These are phyloP conservation scores for Vultur gryphus DNA, from an alignment of 2,797 vertebrate species.

Conservation along the genomic window DNA sequence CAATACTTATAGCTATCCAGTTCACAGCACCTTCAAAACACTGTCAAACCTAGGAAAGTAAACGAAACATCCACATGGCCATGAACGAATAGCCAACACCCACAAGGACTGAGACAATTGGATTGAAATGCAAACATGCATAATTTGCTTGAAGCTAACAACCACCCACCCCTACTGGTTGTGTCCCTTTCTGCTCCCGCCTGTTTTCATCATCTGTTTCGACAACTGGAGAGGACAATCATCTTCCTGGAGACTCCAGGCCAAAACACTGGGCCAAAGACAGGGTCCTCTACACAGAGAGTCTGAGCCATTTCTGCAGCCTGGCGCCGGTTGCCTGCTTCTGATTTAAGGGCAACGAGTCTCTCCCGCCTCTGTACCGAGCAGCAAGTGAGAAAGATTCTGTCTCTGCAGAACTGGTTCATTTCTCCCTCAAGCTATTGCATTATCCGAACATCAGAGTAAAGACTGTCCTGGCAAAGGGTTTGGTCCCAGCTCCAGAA, in stretches of 20 bases:
- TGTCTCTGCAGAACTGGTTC: neutral
- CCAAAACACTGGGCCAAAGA: neutral
- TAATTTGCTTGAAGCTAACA: neutral
- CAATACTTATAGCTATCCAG: neutral
- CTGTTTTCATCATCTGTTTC: neutral
- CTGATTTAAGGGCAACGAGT: neutral
- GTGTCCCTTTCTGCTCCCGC: neutral
- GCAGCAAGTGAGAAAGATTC: neutral
- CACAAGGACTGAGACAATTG: neutral
- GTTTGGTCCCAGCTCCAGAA: neutral
- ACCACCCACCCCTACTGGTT: fast-evolving
- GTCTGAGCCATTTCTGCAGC: neutral
- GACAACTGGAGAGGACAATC: neutral
- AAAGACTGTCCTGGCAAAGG: neutral
- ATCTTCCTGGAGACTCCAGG: neutral
- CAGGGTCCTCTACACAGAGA: fast-evolving
- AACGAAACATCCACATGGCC: fast-evolving
- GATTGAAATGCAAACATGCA: neutral
- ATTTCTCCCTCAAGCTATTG: neutral
- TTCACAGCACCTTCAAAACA: neutral
- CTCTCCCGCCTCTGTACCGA: neutral
- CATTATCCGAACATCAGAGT: neutral
- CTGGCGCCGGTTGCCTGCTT: neutral
- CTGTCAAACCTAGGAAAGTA: neutral
- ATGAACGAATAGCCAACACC: neutral